Evolutionary conservation across 2,797 vertebrate species (phyloP).

Genomic region (Pitangus sulphuratus): DNA sequence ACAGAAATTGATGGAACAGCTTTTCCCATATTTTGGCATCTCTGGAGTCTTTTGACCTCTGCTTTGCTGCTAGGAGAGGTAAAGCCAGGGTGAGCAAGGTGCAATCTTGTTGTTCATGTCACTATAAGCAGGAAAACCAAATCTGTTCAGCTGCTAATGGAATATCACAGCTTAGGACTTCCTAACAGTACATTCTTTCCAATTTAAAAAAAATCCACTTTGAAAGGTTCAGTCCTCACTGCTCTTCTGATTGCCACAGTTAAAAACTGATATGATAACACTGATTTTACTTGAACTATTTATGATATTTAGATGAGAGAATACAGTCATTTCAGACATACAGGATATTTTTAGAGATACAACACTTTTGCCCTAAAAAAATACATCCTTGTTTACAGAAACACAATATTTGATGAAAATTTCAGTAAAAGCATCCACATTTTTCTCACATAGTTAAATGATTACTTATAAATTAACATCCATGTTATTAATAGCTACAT

Average conservation of each 20-base stretch:
- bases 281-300: not conserved
- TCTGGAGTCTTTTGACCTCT: not conserved
- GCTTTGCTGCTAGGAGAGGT: not conserved
- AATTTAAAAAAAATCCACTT: not conserved
- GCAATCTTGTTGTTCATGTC: not conserved
- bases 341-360: not conserved
- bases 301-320: not conserved
- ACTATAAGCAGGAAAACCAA: not conserved
- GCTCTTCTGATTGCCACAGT: not conserved
- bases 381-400: not conserved
- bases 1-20: not conserved
- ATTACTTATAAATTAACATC: slow-evolving; percentile 73
- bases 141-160: not conserved
- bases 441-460: slow-evolving; percentile 61
- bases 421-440: slow-evolving; percentile 10
- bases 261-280: not conserved
- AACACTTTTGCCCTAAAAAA: slow-evolving; percentile 20
- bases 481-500: slow-evolving; percentile 75
- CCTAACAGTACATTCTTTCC: not conserved
- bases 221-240: not conserved
- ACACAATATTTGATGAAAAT: slow-evolving; percentile 16
- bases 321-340: not conserved
- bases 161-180: not conserved
- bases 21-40: not conserved
- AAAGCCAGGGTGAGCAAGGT: not conserved